Evolutionary conservation across 2,888 invertebrate species (phyloP).

Genomic region (Prosopocoilus inquinatus): DNA sequence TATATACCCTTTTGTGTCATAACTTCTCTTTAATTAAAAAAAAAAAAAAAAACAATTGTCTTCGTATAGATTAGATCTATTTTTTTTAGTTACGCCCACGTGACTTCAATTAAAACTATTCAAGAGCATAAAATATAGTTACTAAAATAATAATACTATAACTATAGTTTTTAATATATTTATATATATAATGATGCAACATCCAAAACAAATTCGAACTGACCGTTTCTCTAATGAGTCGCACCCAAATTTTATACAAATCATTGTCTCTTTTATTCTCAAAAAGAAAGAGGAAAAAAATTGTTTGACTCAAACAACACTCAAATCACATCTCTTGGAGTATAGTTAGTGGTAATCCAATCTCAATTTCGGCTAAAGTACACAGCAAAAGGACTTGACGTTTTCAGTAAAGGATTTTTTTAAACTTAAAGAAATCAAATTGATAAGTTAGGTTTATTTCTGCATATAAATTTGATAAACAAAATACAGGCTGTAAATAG

Average conservation of each 20-base stretch:
- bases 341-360: no score
- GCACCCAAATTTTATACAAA: not conserved
- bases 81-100: not conserved
- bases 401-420: no score
- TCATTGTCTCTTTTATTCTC: not conserved
- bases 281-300: not conserved
- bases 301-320: not conserved
- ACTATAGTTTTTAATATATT: not conserved
- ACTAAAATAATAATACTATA: not conserved
- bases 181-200: not conserved
- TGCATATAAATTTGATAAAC: conserved; percentile 17
- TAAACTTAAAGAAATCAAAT: no score
- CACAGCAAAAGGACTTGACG: not conserved
- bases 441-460: conserved; percentile 11
- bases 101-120: no score
- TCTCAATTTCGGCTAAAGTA: not conserved
- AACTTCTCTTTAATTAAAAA: not conserved
- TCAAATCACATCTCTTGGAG: no score
- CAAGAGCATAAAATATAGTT: not conserved
- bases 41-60: not conserved
- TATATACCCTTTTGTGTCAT: conserved; percentile 8
- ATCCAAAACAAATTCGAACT: not conserved
- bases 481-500: conserved; percentile 15
- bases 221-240: not conserved
- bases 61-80: not conserved